Evolutionary conservation across 2,113 vertebrate genomes (phyloP).

Genomic region (Thamnophis sirtalis): DNA sequence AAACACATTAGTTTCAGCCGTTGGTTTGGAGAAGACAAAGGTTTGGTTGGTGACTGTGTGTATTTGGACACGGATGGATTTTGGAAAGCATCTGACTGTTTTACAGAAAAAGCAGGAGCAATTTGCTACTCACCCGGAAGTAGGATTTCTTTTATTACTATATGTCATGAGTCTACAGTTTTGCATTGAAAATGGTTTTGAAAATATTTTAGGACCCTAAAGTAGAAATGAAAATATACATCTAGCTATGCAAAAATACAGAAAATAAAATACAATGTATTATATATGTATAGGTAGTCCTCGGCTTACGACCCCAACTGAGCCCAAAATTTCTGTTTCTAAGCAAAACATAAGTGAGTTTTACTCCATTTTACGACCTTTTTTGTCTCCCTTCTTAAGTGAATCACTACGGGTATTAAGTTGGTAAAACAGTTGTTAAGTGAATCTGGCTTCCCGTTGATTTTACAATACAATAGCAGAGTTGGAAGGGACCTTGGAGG

Average conservation of each 20-base stretch:
- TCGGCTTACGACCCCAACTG: neutral
- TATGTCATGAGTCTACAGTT: neutral
- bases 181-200: constrained; percentile 15
- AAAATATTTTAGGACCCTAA: neutral
- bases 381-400: neutral
- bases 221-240: neutral
- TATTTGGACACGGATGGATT: constrained; percentile 86
- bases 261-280: neutral
- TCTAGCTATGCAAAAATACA: neutral
- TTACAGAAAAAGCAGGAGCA: constrained; percentile 73
- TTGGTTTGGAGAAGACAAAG: constrained; percentile 76
- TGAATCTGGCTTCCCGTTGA: neutral
- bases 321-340: neutral
- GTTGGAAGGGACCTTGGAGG: too few relatives aligned
- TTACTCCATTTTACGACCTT: neutral
- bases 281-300: neutral
- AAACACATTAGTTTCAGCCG: constrained; percentile 83
- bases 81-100: constrained; percentile 87
- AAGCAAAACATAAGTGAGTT: neutral
- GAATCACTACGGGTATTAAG: neutral
- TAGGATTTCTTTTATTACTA: constrained; percentile 57
- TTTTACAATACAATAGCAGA: too few relatives aligned
- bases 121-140: constrained; percentile 83
- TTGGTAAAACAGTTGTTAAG: neutral
- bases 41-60: constrained; percentile 76